Evolutionary conservation across 2,797 vertebrate species (phyloP).

Genomic region (Premnoplex brunnescens): DNA sequence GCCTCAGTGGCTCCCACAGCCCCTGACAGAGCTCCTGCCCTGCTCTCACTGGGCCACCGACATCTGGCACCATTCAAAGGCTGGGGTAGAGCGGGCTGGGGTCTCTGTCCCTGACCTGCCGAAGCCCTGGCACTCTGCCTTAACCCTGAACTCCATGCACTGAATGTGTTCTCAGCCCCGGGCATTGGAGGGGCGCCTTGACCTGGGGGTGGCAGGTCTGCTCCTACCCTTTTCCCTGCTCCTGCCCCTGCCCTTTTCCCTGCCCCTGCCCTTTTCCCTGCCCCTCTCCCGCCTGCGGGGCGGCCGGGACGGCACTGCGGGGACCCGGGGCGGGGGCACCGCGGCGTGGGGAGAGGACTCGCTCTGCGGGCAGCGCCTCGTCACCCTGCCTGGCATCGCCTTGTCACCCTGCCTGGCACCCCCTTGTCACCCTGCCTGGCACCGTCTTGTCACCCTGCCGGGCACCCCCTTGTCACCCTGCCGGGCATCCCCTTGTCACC

Average conservation of each 20-base stretch:
- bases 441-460: neutral
- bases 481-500: neutral
- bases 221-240: neutral
- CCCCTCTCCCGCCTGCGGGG: neutral
- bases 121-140: too few relatives aligned
- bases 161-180: neutral
- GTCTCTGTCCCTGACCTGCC: neutral
- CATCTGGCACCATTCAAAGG: neutral
- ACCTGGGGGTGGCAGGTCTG: neutral
- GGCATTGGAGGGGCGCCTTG: neutral
- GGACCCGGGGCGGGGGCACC: neutral
- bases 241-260: neutral
- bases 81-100: neutral
- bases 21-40: neutral
- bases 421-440: neutral
- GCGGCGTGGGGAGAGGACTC: neutral
- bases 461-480: neutral
- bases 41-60: fast-evolving
- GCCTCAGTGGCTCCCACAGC: neutral
- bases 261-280: neutral
- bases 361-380: neutral
- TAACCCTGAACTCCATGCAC: fast-evolving
- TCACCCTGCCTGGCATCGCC: neutral
- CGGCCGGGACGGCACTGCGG: neutral
- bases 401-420: neutral